A percentile compares a stretch with the other conserved stretches of the same genome.
These are phyloP conservation scores for Paradoxurus hermaphroditus DNA, from an alignment of 2,113 vertebrate genomes.

Conservation along the genomic window DNA sequence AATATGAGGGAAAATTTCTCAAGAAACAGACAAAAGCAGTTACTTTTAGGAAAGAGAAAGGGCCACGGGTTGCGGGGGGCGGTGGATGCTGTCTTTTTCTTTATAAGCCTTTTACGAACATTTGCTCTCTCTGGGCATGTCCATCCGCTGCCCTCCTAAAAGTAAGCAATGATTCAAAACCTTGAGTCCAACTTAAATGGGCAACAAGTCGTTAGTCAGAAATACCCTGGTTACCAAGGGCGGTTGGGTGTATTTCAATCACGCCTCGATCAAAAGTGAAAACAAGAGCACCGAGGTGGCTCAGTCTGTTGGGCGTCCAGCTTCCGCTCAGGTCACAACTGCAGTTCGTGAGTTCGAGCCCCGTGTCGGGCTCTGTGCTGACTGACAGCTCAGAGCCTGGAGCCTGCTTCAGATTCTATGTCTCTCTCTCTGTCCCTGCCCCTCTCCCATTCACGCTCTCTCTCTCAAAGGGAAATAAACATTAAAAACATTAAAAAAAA, in stretches of 20 bases:
- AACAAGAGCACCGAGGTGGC: neutral
- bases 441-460: too few relatives aligned
- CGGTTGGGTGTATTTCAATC: neutral
- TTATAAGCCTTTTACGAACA: neutral
- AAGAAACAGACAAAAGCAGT: neutral
- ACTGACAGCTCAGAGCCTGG: too few relatives aligned
- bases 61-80: accelerated
- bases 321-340: too few relatives aligned
- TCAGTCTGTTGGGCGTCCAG: too few relatives aligned
- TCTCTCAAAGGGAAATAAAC: too few relatives aligned
- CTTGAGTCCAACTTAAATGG: neutral
- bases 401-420: too few relatives aligned
- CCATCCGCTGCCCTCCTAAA: neutral
- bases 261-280: neutral
- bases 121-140: neutral
- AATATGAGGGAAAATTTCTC: neutral
- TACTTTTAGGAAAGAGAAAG: neutral
- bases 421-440: too few relatives aligned
- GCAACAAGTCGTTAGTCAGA: neutral
- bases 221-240: accelerated
- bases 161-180: neutral
- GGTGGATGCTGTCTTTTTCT: neutral
- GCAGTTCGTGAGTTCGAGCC: too few relatives aligned
- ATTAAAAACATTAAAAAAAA: neutral
- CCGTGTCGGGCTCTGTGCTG: too few relatives aligned